Conservation (phyloP, 2,113 vertebrate genomes). For the Vimba vimba region DNA sequence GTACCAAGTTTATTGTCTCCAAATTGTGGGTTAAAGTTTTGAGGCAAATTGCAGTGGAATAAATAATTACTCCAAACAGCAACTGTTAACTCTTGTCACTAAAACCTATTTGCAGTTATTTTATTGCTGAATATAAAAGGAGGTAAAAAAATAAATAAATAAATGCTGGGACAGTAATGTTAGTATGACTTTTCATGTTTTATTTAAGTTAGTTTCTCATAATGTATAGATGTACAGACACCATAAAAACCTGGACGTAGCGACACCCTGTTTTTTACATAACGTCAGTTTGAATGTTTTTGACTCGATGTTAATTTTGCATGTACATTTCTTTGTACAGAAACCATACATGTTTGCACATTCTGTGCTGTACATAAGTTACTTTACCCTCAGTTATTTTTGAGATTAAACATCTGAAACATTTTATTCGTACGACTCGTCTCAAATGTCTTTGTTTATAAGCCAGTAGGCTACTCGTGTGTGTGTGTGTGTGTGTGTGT, state of each 20-base stretch:
- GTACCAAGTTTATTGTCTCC: not conserved
- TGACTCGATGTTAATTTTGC: slow-evolving; percentile 73
- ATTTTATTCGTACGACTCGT: slow-evolving; percentile 66
- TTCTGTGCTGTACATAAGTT: slow-evolving; percentile 88
- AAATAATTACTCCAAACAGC: not conserved
- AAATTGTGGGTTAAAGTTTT: not conserved
- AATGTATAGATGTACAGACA: slow-evolving; percentile 86
- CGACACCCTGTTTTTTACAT: slow-evolving; percentile 60
- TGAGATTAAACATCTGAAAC: slow-evolving; percentile 86
- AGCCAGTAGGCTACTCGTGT: too few relatives aligned
- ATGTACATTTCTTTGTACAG: slow-evolving; percentile 93
- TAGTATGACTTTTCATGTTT: slow-evolving; percentile 45
- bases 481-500: not conserved
- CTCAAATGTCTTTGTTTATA: slow-evolving; percentile 51
- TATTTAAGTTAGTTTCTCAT: slow-evolving; percentile 69
- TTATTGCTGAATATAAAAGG: slow-evolving; percentile 1
- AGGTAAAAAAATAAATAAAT: not conserved
- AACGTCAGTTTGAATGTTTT: slow-evolving; percentile 57
- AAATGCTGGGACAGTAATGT: slow-evolving; percentile 6
- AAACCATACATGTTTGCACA: slow-evolving; percentile 82
- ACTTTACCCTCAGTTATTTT: slow-evolving; percentile 88
- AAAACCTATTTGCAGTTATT: slow-evolving; percentile 36
- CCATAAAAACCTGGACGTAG: slow-evolving; percentile 18
- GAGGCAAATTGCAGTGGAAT: not conserved
- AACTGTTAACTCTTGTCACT: not conserved